Evolutionary conservation across 1,140 invertebrate genomes (phyloP).

Genomic region (Drosophila simulans): DNA sequence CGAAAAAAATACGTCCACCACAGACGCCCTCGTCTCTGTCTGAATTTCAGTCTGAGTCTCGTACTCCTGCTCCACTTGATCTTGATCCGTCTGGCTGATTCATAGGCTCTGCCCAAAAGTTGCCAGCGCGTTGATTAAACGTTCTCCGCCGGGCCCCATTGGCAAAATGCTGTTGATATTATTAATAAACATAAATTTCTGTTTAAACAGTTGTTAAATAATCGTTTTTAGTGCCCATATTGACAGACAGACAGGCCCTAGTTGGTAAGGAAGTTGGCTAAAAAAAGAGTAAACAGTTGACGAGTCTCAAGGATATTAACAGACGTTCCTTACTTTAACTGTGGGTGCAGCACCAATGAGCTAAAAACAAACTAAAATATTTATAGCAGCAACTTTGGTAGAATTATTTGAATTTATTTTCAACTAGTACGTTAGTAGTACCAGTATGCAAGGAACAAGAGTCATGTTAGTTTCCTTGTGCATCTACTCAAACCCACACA

Average conservation of each 20-base stretch:
- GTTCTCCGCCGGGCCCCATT: constrained; percentile 24
- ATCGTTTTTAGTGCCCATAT: constrained; percentile 66
- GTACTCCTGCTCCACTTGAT: constrained; percentile 52
- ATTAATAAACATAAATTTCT: constrained; percentile 79
- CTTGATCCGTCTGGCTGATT: constrained; percentile 70
- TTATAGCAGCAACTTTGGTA: too few relatives aligned
- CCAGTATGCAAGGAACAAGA: too few relatives aligned
- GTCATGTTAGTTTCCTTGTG: too few relatives aligned
- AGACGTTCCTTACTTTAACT: neutral
- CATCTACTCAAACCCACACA: neutral
- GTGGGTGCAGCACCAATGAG: constrained; percentile 13
- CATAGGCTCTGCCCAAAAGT: constrained; percentile 63
- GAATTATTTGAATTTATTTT: too few relatives aligned
- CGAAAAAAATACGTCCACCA: constrained; percentile 54
- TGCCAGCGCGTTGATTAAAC: constrained; percentile 67
- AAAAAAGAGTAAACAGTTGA: constrained; percentile 16
- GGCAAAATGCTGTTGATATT: constrained; percentile 68
- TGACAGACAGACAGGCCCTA: constrained; percentile 68
- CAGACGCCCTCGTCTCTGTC: constrained; percentile 54
- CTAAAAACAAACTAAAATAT: constrained; percentile 9
- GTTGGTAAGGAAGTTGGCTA: constrained; percentile 35
- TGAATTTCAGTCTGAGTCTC: constrained; percentile 10
- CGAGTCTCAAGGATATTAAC: constrained; percentile 47
- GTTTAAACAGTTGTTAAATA: constrained; percentile 79
- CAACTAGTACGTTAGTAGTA: too few relatives aligned